Evolutionary conservation across 1,140 invertebrate species (phyloP).

Genomic region (Bombyx mandarina): DNA sequence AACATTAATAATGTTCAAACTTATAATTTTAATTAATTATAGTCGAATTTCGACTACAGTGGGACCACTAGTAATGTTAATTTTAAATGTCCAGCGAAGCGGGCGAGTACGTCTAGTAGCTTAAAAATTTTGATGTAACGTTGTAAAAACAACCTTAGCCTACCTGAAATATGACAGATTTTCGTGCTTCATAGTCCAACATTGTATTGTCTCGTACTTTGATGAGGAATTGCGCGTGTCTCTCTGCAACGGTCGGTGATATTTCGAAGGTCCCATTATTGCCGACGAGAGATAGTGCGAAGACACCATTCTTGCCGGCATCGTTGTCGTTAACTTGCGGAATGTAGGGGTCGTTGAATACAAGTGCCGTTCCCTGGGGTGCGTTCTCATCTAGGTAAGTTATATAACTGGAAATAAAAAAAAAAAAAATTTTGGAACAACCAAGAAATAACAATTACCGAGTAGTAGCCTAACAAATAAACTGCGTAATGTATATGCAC

Average conservation of each 20-base stretch:
- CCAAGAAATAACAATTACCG: too few relatives aligned
- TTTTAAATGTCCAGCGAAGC: background rate
- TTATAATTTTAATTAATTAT: too few relatives aligned
- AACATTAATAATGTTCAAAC: too few relatives aligned
- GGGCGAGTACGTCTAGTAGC: too few relatives aligned
- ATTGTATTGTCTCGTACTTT: constrained; percentile 85
- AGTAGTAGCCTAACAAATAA: too few relatives aligned
- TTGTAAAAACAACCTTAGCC: constrained; percentile 5
- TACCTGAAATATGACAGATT: constrained; percentile 80
- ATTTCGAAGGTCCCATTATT: constrained; percentile 92
- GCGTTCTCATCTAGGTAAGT: constrained; percentile 86
- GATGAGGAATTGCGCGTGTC: constrained; percentile 84
- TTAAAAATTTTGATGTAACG: too few relatives aligned
- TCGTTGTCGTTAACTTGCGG: constrained; percentile 83
- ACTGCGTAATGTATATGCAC: too few relatives aligned
- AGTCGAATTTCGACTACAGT: too few relatives aligned
- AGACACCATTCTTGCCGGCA: constrained; percentile 86
- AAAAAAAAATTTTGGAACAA: constrained; percentile 1
- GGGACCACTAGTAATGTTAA: too few relatives aligned
- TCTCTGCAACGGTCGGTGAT: constrained; percentile 87
- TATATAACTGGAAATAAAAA: constrained; percentile 73
- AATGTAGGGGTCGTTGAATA: constrained; percentile 79
- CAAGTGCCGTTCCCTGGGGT: constrained; percentile 81
- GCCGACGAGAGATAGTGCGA: constrained; percentile 82
- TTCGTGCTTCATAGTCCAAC: constrained; percentile 86